These are phyloP conservation scores for Holcopasites calliopsidis DNA, from an alignment of 1,140 invertebrate genomes.

Conservation along the genomic window DNA sequence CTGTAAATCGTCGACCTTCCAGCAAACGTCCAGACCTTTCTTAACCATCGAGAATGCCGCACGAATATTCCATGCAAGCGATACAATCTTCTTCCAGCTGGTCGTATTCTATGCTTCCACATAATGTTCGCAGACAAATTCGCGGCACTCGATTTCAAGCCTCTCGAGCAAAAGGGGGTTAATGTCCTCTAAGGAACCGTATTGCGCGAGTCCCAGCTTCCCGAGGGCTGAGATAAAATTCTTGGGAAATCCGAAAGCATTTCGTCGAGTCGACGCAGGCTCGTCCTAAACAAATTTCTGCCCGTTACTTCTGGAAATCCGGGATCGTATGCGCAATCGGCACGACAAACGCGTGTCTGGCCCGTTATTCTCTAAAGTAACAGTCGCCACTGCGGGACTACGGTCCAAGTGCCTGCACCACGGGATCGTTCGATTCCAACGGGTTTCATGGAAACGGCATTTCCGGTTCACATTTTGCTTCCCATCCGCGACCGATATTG, in stretches of 20 bases:
- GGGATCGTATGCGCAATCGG: slow-evolving; percentile 45
- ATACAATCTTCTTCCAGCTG: no score
- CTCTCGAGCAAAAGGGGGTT: neutral
- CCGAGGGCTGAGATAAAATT: neutral
- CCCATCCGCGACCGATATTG: slow-evolving; percentile 66
- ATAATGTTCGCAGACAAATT: neutral
- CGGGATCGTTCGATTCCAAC: slow-evolving; percentile 65
- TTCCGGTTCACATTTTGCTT: slow-evolving; percentile 73
- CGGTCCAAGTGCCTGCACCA: slow-evolving; percentile 54
- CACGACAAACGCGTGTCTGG: slow-evolving; percentile 46
- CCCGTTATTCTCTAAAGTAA: slow-evolving; percentile 69
- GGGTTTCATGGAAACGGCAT: slow-evolving; percentile 70
- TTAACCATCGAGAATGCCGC: slow-evolving; percentile 49
- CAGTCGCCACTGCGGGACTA: slow-evolving; percentile 60
- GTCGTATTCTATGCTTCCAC: no score
- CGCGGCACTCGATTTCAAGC: neutral
- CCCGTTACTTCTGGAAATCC: slow-evolving; percentile 48
- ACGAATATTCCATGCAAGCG: slow-evolving; percentile 49
- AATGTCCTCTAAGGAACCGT: no score
- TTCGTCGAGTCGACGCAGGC: neutral
- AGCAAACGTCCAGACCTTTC: slow-evolving; percentile 61
- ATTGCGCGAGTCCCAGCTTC: no score
- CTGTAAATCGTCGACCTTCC: slow-evolving; percentile 59
- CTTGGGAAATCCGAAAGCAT: neutral
- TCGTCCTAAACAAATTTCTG: slow-evolving; percentile 47